phyloP scores from a whole-genome alignment of 2,797 vertebrate species.

The Onychomys leucogaster region DNA sequence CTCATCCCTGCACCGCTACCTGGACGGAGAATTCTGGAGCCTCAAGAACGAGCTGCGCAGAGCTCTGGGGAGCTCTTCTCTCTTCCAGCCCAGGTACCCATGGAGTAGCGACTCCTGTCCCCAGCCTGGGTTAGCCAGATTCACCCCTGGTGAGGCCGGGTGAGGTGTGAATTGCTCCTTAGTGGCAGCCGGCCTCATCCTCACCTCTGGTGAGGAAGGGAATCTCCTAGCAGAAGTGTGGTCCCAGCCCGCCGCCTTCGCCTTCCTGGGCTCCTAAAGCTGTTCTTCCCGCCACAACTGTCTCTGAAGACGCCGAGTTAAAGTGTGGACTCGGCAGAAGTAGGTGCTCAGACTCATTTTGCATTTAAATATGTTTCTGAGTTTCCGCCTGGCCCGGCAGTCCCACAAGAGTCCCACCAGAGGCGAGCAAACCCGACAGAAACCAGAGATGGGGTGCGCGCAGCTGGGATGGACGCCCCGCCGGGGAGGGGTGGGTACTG shows the following conservation, averaged over 20 bases:
- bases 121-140: neutral
- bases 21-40: constrained; percentile 85
- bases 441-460: neutral
- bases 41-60: constrained; percentile 80
- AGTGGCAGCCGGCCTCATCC: neutral
- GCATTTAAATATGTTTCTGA: neutral
- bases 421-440: neutral
- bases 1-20: constrained; percentile 80
- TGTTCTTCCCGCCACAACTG: neutral
- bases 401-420: too few relatives aligned
- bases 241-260: fast-evolving
- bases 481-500: neutral
- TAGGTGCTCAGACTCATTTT: neutral
- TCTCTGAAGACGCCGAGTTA: fast-evolving
- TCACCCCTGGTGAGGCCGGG: neutral
- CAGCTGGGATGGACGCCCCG: neutral
- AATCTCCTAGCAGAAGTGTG: neutral
- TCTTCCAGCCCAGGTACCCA: constrained; percentile 84
- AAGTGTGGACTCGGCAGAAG: neutral
- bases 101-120: neutral
- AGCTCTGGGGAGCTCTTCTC: constrained; percentile 80
- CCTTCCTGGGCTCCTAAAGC: neutral
- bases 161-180: neutral
- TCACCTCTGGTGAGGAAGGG: neutral
- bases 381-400: fast-evolving